Percentiles rank a stretch among this genome's conserved stretches.
Evolutionary conservation across 2,888 invertebrate species (phyloP).

Genomic region (Caenorhabditis wallacei): DNA sequence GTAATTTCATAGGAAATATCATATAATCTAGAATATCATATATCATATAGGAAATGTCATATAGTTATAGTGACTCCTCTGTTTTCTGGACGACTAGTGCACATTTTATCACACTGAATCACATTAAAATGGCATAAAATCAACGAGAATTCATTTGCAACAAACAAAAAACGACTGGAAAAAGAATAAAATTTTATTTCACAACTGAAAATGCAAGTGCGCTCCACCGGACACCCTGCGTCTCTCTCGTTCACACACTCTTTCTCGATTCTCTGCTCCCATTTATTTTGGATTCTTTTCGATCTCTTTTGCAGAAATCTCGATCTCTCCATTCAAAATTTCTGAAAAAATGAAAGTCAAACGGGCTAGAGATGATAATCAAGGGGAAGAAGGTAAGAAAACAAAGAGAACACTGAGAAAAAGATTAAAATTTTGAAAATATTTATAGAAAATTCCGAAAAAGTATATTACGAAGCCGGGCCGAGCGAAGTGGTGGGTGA

Average conservation of each 20-base stretch:
- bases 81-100: too few relatives aligned
- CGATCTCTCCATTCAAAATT: constrained; percentile 2
- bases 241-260: neutral
- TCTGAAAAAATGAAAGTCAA: constrained; percentile 18
- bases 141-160: neutral
- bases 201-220: constrained; percentile 13
- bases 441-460: constrained; percentile 1
- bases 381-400: neutral
- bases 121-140: too few relatives aligned
- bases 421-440: too few relatives aligned
- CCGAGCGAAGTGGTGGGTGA: neutral
- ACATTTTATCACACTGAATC: too few relatives aligned
- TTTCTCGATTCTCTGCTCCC: neutral
- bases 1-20: too few relatives aligned
- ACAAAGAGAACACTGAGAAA: too few relatives aligned
- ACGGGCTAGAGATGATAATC: constrained; percentile 5
- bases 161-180: neutral
- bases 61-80: too few relatives aligned
- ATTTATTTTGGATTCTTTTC: neutral
- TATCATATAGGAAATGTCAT: too few relatives aligned
- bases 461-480: constrained; percentile 14
- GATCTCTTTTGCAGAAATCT: neutral
- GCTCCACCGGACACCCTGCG: constrained; percentile 27
- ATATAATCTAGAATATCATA: too few relatives aligned
- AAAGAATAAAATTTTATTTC: constrained; percentile 5